phyloP scores from a whole-genome alignment of 1,140 invertebrate genomes.

The Papilio helenus region DNA sequence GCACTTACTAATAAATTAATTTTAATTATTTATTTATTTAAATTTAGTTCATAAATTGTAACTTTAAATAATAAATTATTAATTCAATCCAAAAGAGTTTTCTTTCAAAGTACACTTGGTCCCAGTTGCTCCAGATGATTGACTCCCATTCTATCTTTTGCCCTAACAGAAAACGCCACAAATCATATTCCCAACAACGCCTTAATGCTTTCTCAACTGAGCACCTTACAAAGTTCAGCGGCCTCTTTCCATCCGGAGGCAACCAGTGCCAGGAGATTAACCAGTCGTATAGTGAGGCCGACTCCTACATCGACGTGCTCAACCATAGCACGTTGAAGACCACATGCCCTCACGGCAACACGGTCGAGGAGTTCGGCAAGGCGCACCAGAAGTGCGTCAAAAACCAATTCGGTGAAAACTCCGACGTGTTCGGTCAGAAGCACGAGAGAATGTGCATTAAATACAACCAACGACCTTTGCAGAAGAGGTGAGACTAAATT shows the following conservation, averaged over 20 bases:
- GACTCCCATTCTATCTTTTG: conserved; percentile 69
- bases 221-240: conserved; percentile 80
- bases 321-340: conserved; percentile 74
- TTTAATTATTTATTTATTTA: conserved; percentile 41
- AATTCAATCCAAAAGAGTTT: conserved; percentile 26
- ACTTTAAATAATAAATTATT: conserved; percentile 36
- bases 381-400: conserved; percentile 82
- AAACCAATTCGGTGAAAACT: conserved; percentile 66
- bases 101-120: conserved; percentile 5
- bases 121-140: conserved; percentile 44
- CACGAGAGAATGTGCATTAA: conserved; percentile 80
- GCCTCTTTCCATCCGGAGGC: conserved; percentile 77
- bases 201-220: conserved; percentile 81
- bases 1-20: conserved; percentile 33
- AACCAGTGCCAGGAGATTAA: conserved; percentile 79
- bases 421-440: conserved; percentile 64
- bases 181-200: conserved; percentile 82
- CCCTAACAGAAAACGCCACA: conserved; percentile 81
- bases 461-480: conserved; percentile 76
- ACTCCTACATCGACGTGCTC: conserved; percentile 79
- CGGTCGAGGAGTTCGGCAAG: conserved; percentile 80
- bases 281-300: conserved; percentile 78
- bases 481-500: conserved; percentile 72
- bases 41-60: conserved; percentile 34
- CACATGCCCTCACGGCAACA: conserved; percentile 76